Base-by-base conservation (phyloP, 2,888 invertebrate genomes). In the Holacanthella duospinosa region DNA sequence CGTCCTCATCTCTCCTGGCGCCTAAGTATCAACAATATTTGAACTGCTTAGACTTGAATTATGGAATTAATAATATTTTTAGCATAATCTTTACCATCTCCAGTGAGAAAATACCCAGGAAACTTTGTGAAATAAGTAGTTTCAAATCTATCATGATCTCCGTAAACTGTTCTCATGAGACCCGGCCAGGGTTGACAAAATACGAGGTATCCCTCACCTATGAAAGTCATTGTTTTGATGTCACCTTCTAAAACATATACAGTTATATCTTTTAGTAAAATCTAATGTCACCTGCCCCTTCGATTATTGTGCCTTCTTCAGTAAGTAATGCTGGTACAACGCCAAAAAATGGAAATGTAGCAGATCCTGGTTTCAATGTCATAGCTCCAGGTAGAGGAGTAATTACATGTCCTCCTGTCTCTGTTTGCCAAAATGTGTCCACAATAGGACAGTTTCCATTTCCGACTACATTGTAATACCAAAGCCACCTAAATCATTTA, bases 401-500 rank as follows among this genome's bases (percentile, higher is more conserved):
- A 56, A 99, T 83, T 25, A 96, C 91, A 79, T 97, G 96, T 0
- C 97, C 97, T 9, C 97, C 97, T 3, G 97, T 99, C 81, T 99
- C 99, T 0, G 99, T 99, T 80, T 99, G 99, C 97, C 97, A 99
- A 80, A 94, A 99, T 0, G 99, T 99, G 77, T 99, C 99, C 0
- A 90, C 92, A 75, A 99, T 88, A 62, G 95, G 91, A 73, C 93
- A 93, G 68, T 84, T 85, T 56, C 84, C 84, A 66, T 85, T 83
- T 2, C 95, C 95, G 28, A 95, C 84, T 29, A 86, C 75, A 71
- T 86, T 83, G 77, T 93, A 87, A 78, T 94, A 96, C 96, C 96
- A 97, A 58, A 88, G 77, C 96, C 96, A 97, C 19, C 48, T 48
- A 48, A 48, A 48, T n/a, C n/a, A n/a, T n/a, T n/a, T n/a, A 48